These are phyloP conservation scores for Carassius gibelio DNA, from an alignment of 2,113 vertebrate species.

Conservation along the genomic window DNA sequence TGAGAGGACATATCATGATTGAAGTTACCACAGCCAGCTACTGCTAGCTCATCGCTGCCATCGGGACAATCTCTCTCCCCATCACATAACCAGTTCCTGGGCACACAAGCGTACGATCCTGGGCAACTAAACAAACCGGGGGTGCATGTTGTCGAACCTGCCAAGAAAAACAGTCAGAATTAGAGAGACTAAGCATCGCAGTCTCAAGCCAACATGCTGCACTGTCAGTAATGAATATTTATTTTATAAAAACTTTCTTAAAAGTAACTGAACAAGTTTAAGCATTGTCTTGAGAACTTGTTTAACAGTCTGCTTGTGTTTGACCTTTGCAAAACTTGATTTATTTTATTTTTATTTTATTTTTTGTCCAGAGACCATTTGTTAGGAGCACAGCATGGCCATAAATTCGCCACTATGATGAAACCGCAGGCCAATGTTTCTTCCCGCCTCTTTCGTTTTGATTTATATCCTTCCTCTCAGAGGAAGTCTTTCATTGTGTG, in stretches of 20 bases:
- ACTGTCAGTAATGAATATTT: neutral
- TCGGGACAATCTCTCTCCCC: constrained; percentile 86
- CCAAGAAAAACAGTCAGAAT: neutral
- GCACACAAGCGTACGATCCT: constrained; percentile 82
- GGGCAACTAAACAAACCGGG: constrained; percentile 80
- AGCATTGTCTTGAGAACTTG: neutral
- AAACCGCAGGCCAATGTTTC: constrained; percentile 24
- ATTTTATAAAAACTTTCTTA: neutral
- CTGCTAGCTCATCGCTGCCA: constrained; percentile 84
- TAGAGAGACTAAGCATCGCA: neutral
- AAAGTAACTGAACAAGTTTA: neutral
- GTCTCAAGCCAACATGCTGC: constrained; percentile 13
- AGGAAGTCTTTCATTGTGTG: neutral
- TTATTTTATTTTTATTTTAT: neutral
- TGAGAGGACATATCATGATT: neutral
- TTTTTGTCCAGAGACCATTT: neutral
- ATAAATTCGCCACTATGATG: constrained; percentile 26
- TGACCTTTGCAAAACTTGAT: neutral
- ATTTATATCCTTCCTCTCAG: constrained; percentile 33
- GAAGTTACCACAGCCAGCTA: constrained; percentile 81
- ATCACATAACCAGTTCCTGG: constrained; percentile 84
- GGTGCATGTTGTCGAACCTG: constrained; percentile 81
- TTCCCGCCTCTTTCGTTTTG: constrained; percentile 3
- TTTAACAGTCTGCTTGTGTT: constrained; percentile 28
- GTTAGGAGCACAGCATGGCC: neutral